phyloP scores from a whole-genome alignment of 2,797 vertebrate genomes.

The Picus viridis region DNA sequence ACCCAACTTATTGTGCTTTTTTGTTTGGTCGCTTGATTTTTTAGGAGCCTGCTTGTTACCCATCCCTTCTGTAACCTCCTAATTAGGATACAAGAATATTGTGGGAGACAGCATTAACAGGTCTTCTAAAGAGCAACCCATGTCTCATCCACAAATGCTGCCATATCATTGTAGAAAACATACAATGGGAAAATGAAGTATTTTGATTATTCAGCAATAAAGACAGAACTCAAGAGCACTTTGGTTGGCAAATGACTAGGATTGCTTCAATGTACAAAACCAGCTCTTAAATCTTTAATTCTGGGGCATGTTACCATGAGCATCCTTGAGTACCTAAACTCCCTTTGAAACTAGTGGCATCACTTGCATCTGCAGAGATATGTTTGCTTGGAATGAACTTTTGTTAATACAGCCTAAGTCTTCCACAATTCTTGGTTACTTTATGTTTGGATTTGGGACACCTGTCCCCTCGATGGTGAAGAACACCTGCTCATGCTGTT shows the following conservation, averaged over 20 bases:
- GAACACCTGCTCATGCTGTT: background rate
- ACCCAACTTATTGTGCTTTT: too few species aligned
- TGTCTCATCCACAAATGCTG: background rate
- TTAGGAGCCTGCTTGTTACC: background rate
- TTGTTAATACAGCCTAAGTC: background rate
- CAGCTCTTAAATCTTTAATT: background rate
- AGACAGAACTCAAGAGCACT: background rate
- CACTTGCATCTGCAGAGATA: background rate
- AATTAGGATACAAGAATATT: background rate
- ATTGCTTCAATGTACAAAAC: background rate
- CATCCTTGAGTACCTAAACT: background rate
- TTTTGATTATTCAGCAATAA: background rate
- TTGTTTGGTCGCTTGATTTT: background rate
- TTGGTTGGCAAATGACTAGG: background rate
- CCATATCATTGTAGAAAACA: background rate
- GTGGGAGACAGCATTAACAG: background rate
- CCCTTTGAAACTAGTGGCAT: background rate
- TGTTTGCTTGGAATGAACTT: background rate
- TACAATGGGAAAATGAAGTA: background rate
- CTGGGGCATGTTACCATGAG: background rate
- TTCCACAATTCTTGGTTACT: background rate
- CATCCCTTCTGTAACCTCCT: background rate
- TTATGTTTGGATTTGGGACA: background rate
- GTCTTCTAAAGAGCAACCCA: background rate
- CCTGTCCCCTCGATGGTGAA: background rate